Evolutionary conservation across 1,140 invertebrate genomes (phyloP).

Genomic region (Cotesia vestalis): DNA sequence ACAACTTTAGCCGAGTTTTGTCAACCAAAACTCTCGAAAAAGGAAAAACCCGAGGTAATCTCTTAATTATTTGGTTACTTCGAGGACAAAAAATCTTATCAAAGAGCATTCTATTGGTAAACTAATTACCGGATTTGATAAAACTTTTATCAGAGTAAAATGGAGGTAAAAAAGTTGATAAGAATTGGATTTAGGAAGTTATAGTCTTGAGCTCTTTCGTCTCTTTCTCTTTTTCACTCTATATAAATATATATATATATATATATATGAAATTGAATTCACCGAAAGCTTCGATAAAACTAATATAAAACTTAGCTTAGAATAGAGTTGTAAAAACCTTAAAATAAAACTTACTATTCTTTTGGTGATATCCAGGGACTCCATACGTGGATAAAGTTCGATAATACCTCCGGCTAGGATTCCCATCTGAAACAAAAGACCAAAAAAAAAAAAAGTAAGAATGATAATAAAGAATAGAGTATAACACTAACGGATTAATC

Average conservation of each 20-base stretch:
- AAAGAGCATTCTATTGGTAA: too few species aligned
- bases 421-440: slow-evolving; percentile 41
- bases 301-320: slow-evolving; percentile 4
- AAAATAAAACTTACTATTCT: slow-evolving; percentile 36
- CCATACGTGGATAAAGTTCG: slow-evolving; percentile 42
- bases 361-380: slow-evolving; percentile 40
- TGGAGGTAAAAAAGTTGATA: not conserved
- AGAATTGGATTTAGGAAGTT: not conserved
- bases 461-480: not conserved
- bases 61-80: too few species aligned
- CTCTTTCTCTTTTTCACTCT: not conserved
- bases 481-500: slow-evolving; percentile 23
- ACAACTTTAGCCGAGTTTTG: too few species aligned
- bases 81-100: too few species aligned
- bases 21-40: too few species aligned
- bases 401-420: slow-evolving; percentile 41
- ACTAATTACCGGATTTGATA: too few species aligned
- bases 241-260: not conserved
- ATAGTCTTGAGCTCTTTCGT: not conserved
- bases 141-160: not conserved
- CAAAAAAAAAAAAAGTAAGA: slow-evolving; percentile 13
- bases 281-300: slow-evolving; percentile 5
- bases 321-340: slow-evolving; percentile 11
- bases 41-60: too few species aligned
- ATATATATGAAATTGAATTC: not conserved